Conservation (phyloP, 2,113 vertebrate species). For the Orthochromis malagaraziensis region DNA sequence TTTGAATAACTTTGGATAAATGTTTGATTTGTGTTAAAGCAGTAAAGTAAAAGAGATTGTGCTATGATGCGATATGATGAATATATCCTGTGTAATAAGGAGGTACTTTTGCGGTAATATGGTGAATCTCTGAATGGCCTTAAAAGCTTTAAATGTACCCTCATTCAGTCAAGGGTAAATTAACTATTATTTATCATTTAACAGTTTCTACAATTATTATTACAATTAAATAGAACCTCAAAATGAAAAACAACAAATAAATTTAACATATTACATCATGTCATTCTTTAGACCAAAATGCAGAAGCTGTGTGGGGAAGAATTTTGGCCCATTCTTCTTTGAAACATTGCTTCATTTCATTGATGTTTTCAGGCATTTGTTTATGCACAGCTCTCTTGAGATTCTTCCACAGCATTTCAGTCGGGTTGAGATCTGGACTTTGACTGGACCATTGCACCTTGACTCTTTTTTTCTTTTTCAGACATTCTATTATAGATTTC, state of each 20-base stretch:
- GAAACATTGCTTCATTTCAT: not conserved
- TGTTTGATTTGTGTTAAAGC: not conserved
- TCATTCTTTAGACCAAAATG: not conserved
- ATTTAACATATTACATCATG: not conserved
- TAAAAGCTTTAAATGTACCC: not conserved
- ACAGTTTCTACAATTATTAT: not conserved
- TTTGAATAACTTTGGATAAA: not conserved
- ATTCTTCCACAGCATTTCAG: not conserved
- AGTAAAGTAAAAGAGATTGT: not conserved
- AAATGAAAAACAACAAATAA: not conserved
- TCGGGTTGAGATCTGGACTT: not conserved
- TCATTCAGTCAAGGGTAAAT: not conserved
- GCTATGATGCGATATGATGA: not conserved
- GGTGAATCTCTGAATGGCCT: not conserved
- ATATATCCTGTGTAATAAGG: not conserved
- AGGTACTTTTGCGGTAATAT: not conserved
- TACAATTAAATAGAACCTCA: not conserved
- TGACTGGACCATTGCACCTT: not conserved
- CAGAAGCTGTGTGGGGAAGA: not conserved
- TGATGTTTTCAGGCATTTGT: not conserved
- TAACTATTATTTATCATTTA: not conserved
- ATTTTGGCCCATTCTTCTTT: not conserved
- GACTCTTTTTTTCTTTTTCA: not conserved
- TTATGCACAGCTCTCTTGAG: not conserved
- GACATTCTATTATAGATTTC: not conserved